These are phyloP conservation scores for Rhaphigaster nebulosa DNA, from an alignment of 2,888 invertebrate species.

Conservation along the genomic window DNA sequence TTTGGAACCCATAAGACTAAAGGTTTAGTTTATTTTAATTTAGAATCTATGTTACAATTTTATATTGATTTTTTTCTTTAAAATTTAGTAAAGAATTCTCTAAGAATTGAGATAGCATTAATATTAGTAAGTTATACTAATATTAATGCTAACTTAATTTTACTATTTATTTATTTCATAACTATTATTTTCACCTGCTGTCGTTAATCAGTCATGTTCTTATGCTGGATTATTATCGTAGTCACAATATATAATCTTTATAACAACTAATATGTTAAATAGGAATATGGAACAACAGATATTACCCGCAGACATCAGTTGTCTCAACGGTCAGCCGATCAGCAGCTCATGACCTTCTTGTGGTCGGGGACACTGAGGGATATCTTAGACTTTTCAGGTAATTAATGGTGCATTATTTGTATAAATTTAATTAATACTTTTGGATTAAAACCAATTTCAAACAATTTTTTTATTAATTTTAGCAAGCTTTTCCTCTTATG, in stretches of 20 bases:
- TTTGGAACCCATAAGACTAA: not conserved
- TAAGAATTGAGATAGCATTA: no score
- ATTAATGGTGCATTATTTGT: not conserved
- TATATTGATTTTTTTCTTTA: no score
- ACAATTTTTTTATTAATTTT: no score
- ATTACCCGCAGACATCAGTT: constrained; percentile 87
- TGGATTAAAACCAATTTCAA: not conserved
- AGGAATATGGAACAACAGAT: constrained; percentile 92
- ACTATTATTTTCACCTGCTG: not conserved
- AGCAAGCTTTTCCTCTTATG: no score
- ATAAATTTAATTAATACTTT: not conserved
- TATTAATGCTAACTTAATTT: no score
- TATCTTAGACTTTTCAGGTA: constrained; percentile 86
- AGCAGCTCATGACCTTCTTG: constrained; percentile 85
- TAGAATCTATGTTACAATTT: no score
- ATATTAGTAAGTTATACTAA: no score
- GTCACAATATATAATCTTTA: not conserved
- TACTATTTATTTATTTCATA: not conserved
- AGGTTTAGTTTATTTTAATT: not conserved
- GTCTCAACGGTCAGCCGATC: constrained; percentile 86
- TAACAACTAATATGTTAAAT: constrained; percentile 65
- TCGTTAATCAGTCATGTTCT: not conserved
- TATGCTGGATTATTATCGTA: constrained; percentile 22
- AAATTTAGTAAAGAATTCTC: no score
- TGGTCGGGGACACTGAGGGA: constrained; percentile 91